Conservation (phyloP, 2,113 vertebrate species). For the Megaceryle maxima region DNA sequence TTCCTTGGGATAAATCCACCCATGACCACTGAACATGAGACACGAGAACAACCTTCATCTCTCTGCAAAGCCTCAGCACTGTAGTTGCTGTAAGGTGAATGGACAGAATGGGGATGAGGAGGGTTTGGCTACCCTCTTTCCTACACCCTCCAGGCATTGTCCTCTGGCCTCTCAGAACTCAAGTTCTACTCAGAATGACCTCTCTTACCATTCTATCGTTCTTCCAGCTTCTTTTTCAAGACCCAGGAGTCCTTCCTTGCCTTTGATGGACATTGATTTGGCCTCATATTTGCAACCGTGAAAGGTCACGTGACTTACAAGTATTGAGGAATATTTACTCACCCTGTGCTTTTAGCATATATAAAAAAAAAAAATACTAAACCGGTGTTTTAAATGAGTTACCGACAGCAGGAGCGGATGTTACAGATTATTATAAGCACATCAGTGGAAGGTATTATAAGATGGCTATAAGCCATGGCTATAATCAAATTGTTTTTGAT, state of each 20-base stretch:
- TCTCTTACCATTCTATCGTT: neutral
- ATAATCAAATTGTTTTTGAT: constrained; percentile 28
- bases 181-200: neutral
- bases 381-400: neutral
- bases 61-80: neutral
- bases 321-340: neutral
- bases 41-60: neutral
- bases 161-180: neutral
- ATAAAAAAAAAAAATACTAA: neutral
- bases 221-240: neutral
- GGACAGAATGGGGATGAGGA: neutral
- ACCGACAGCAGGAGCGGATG: neutral
- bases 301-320: neutral
- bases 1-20: neutral
- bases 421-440: constrained; percentile 48
- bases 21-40: rapidly evolving
- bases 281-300: neutral
- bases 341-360: neutral
- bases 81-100: neutral
- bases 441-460: constrained; percentile 45
- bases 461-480: constrained; percentile 39
- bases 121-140: neutral
- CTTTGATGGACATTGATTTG: neutral
- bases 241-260: neutral
- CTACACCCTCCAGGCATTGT: neutral